Conservation (phyloP, 2,888 invertebrate genomes). For the Sialis lutaria region DNA sequence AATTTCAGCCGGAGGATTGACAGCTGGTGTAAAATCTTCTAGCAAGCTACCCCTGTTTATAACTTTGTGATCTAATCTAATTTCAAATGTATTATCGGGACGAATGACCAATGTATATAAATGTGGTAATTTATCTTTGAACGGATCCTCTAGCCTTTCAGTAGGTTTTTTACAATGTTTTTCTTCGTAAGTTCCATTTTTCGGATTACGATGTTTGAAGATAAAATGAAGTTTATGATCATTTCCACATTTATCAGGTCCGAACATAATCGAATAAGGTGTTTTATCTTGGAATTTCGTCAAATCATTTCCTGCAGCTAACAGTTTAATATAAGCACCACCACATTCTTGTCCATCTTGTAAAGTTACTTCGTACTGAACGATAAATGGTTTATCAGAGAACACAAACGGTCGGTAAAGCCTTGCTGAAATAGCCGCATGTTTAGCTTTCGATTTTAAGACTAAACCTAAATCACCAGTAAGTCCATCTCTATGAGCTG, state of each 20-base stretch:
- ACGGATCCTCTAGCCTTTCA: slow-evolving; percentile 65
- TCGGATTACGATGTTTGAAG: slow-evolving; percentile 87
- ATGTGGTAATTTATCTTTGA: slow-evolving; percentile 87
- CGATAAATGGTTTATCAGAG: slow-evolving; percentile 60
- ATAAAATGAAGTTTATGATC: slow-evolving; percentile 87
- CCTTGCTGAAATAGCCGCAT: slow-evolving; percentile 77
- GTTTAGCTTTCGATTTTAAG: slow-evolving; percentile 86
- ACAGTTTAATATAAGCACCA: slow-evolving; percentile 89
- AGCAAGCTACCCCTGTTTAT: slow-evolving; percentile 75
- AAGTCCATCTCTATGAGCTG: slow-evolving; percentile 58
- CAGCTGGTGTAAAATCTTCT: slow-evolving; percentile 80
- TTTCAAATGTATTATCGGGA: slow-evolving; percentile 64
- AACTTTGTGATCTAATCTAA: slow-evolving; percentile 68
- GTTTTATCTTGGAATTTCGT: slow-evolving; percentile 86
- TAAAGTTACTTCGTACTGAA: slow-evolving; percentile 87
- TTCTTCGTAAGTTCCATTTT: slow-evolving; percentile 77
- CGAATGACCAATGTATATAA: slow-evolving; percentile 62
- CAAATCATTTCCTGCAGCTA: slow-evolving; percentile 63
- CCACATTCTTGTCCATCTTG: slow-evolving; percentile 98
- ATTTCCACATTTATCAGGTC: slow-evolving; percentile 97
- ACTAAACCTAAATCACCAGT: slow-evolving; percentile 76
- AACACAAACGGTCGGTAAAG: slow-evolving; percentile 71
- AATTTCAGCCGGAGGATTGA: slow-evolving; percentile 89
- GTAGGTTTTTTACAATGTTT: slow-evolving; percentile 91
- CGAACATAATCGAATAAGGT: slow-evolving; percentile 98